phyloP scores from a whole-genome alignment of 1,140 invertebrate species.

The Tetramorium simillimum region DNA sequence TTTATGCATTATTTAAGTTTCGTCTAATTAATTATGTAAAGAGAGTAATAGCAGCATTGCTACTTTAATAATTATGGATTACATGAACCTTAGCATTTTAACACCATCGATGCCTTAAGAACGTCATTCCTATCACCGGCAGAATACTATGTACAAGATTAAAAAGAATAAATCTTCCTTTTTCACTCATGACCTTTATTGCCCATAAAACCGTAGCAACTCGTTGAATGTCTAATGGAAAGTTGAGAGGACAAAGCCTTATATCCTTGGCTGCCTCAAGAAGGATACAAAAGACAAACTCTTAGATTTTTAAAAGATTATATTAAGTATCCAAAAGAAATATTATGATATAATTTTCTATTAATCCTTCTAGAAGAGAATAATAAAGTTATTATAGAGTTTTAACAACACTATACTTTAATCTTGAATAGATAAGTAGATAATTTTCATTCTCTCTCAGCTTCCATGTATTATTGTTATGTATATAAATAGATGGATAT shows the following conservation, averaged over 20 bases:
- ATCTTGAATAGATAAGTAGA: background rate
- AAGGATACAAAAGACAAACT: background rate
- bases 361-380: background rate
- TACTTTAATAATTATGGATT: slow-evolving; percentile 29
- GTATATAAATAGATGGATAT: no score
- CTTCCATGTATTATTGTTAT: background rate
- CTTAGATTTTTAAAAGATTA: slow-evolving; percentile 30
- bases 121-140: background rate
- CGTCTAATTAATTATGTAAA: background rate
- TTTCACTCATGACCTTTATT: slow-evolving; percentile 29
- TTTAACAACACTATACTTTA: background rate
- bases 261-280: background rate
- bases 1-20: slow-evolving; percentile 8
- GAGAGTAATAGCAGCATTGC: background rate
- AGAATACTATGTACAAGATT: slow-evolving; percentile 33
- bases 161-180: slow-evolving; percentile 49
- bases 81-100: background rate
- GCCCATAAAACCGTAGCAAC: slow-evolving; percentile 30
- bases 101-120: background rate
- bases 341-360: slow-evolving; percentile 38
- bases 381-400: slow-evolving; percentile 1
- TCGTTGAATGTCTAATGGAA: slow-evolving; percentile 44
- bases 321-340: slow-evolving; percentile 10
- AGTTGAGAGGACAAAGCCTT: slow-evolving; percentile 24
- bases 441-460: background rate